These are phyloP conservation scores for Canis aureus DNA, from an alignment of 2,113 vertebrate species.

Conservation along the genomic window DNA sequence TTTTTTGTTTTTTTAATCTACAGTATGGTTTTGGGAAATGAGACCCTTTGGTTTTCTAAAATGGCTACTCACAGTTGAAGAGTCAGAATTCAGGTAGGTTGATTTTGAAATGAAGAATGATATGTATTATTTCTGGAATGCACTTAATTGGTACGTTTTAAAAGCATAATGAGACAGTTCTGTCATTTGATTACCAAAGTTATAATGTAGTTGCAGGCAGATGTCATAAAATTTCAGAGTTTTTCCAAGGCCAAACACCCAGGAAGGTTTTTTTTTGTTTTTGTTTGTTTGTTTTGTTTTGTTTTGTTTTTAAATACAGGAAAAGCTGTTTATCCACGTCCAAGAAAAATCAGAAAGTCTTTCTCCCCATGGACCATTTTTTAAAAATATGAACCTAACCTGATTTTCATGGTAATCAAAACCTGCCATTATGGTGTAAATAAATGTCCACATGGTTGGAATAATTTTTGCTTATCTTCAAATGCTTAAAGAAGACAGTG, in stretches of 20 bases:
- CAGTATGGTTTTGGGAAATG: slow-evolving; percentile 56
- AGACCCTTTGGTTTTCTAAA: slow-evolving; percentile 63
- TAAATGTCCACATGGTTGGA: neutral
- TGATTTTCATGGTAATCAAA: neutral
- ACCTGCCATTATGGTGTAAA: neutral
- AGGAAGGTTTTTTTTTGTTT: neutral
- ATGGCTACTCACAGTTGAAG: slow-evolving; percentile 30
- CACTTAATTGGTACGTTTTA: neutral
- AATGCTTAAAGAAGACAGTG: neutral
- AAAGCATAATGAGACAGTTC: slow-evolving; percentile 63
- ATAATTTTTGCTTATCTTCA: neutral
- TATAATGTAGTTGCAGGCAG: neutral
- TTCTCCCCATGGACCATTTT: neutral
- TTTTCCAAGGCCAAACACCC: slow-evolving; percentile 41
- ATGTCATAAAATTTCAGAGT: slow-evolving; percentile 6
- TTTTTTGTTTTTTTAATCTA: neutral
- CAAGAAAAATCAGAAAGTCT: slow-evolving; percentile 30
- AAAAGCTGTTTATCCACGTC: neutral
- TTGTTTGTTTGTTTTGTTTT: too few species aligned
- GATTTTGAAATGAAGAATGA: slow-evolving; percentile 62
- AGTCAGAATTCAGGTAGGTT: slow-evolving; percentile 71
- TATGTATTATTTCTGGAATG: slow-evolving; percentile 65
- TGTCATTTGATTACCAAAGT: neutral
- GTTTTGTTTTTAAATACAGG: neutral
- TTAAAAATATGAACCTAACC: neutral